Base-by-base conservation (phyloP, 2,888 invertebrate genomes). In the Hypena proboscidalis region DNA sequence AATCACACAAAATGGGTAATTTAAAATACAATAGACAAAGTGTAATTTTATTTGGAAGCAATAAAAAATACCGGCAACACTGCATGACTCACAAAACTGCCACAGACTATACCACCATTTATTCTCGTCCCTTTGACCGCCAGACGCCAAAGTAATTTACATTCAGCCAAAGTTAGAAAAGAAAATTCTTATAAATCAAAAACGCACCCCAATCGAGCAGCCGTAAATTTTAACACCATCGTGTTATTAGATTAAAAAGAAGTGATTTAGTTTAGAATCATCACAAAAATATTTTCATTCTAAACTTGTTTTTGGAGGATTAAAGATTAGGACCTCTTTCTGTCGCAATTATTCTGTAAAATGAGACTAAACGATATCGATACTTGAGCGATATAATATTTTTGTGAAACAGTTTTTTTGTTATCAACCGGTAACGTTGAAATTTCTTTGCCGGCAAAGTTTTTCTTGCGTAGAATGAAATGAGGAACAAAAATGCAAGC, bases 101-200 rank as follows among this genome's bases (percentile, higher is more conserved):
- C 29, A 27, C 26, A 23, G 22, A 27, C 32, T 39, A 30, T 4
- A 9, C 10, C n/a, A 15, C 23, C 22, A 30, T 17, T 20, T 42
- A 40, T 44, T 46, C 37, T 41, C 42, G 26, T 32, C 41, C 45
- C 46, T 27, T 39, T 33, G 45, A 44, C 44, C 36, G 32, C 44
- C 46, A 54, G 33, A 60, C 49, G 43, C 43, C 29, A 39, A 54
- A 39, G 34, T 42, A 43, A 42, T 53, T 57, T 54, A 57, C 14
- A 47, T 52, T 42, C 33, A 36, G 19, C 30, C 6, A 47, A 45
- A 13, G 39, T 4, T 22, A 27, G 25, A 36, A 52, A 48, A 43
- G 13, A 50, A 56, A 51, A 39, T 33, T 35, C 44, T 23, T 48
- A 35, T 53, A 51, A 53, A 58, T 53, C 33, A 53, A 54, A 60